Evolutionary conservation across 2,888 invertebrate genomes (phyloP).

Genomic region (Rotaria socialis): DNA sequence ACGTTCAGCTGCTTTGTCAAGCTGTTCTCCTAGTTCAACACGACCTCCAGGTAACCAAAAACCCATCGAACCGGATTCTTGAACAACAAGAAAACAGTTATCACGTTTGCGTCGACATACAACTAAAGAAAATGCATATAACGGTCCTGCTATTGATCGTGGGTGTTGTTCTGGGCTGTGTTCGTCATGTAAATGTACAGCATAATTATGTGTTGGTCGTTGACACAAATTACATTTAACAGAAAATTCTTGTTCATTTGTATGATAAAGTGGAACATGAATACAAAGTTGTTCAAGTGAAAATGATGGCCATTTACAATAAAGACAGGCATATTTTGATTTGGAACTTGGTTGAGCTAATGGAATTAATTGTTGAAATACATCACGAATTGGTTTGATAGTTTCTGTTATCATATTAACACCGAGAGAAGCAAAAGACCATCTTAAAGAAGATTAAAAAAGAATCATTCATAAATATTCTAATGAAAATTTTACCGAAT

Average conservation of each 20-base stretch:
- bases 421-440: background rate
- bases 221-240: background rate
- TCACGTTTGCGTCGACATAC: constrained; percentile 2
- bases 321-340: background rate
- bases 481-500: background rate
- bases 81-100: constrained; percentile 14
- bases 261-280: background rate
- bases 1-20: constrained; percentile 4
- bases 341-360: background rate
- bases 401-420: background rate
- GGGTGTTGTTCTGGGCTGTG: background rate
- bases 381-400: background rate
- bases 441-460: background rate
- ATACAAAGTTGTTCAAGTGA: background rate
- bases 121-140: background rate
- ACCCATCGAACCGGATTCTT: background rate
- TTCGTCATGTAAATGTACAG: background rate
- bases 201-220: background rate
- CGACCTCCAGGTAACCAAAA: background rate
- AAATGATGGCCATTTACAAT: background rate
- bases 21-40: background rate
- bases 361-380: background rate
- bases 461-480: too few species aligned
- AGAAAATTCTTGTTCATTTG: background rate
- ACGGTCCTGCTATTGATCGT: background rate